phyloP scores from a whole-genome alignment of 1,140 invertebrate species.

The Solen grandis region DNA sequence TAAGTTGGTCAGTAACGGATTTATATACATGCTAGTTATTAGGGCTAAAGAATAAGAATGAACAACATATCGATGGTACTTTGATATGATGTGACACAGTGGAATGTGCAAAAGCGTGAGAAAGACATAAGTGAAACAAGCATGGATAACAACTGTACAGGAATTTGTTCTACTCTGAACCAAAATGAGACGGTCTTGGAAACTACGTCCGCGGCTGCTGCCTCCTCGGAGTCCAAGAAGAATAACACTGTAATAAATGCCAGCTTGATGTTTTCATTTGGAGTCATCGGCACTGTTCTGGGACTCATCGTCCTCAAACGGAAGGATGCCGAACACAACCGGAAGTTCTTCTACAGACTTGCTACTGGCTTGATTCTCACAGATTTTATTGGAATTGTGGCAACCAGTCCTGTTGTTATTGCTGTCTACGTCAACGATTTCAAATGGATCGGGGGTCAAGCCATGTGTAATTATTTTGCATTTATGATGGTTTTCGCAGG shows the following conservation, averaged over 20 bases:
- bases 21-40: no score
- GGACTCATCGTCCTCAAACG: slow-evolving; percentile 68
- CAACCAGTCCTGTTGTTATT: slow-evolving; percentile 75
- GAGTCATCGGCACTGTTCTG: slow-evolving; percentile 73
- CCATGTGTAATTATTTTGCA: slow-evolving; percentile 78
- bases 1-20: no score
- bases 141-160: no score
- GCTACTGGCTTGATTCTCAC: slow-evolving; percentile 72
- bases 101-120: no score
- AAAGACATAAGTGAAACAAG: no score
- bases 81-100: no score
- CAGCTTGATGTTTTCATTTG: slow-evolving; percentile 71
- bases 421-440: slow-evolving; percentile 70
- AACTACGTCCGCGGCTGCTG: no score
- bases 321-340: slow-evolving; percentile 62
- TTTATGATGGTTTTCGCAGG: slow-evolving; percentile 80
- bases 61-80: no score
- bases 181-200: no score
- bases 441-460: slow-evolving; percentile 66
- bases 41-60: no score
- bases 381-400: slow-evolving; percentile 71
- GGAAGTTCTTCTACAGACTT: slow-evolving; percentile 74
- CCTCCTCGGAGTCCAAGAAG: no score
- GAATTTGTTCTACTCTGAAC: no score
- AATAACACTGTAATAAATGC: slow-evolving; percentile 67